phyloP scores from a whole-genome alignment of 2,888 invertebrate species.

The Melinaea menophilus region DNA sequence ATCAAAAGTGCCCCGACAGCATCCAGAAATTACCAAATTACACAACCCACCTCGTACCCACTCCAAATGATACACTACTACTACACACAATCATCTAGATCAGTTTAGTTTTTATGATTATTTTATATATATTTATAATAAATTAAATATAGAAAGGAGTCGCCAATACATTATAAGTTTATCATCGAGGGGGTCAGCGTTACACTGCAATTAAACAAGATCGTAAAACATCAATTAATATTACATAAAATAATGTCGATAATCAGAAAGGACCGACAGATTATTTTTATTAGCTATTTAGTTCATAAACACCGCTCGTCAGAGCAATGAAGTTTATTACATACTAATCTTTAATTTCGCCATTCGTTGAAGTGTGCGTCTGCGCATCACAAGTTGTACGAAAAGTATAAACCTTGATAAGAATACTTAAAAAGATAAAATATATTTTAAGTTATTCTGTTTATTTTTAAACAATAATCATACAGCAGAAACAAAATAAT shows the following conservation, averaged over 20 bases:
- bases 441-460: too few species aligned
- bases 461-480: too few species aligned
- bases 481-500: too few species aligned
- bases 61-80: too few species aligned
- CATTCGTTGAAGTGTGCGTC: conserved; percentile 49
- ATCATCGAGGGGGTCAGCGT: not conserved
- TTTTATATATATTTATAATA: too few species aligned
- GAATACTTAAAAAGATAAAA: too few species aligned
- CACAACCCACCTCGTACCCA: too few species aligned
- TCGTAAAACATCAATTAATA: conserved; percentile 63
- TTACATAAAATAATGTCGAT: conserved; percentile 57
- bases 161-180: too few species aligned
- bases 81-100: too few species aligned
- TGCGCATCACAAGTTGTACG: too few species aligned
- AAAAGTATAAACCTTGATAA: too few species aligned
- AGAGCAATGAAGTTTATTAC: conserved; percentile 52
- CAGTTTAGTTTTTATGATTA: too few species aligned
- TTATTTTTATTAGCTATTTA: conserved; percentile 27
- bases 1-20: conserved; percentile 31
- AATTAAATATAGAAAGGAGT: not conserved
- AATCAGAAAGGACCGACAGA: conserved; percentile 42
- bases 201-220: conserved; percentile 8
- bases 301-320: conserved; percentile 23
- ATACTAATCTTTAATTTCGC: conserved; percentile 70
- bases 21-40: conserved; percentile 18